Evolutionary conservation across 2,797 vertebrate species (phyloP).

Genomic region (Amblyraja radiata): DNA sequence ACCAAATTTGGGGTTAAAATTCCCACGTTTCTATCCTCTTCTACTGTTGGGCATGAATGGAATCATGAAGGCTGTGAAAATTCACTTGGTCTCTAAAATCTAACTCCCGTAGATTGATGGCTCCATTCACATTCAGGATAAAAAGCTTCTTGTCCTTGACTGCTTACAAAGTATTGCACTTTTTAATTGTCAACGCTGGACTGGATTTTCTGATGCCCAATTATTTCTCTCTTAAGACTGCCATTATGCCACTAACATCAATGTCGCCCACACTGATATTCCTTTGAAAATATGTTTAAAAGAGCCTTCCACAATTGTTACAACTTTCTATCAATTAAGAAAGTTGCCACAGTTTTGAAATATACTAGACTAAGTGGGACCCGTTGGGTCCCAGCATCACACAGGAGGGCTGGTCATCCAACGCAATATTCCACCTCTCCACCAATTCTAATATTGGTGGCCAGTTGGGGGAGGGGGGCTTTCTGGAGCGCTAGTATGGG

Average conservation of each 20-base stretch:
- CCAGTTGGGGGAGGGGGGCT: too few species aligned
- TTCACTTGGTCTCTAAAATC: neutral
- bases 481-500: too few species aligned
- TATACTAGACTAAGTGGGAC: too few species aligned
- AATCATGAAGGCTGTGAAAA: neutral
- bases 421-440: too few species aligned
- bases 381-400: too few species aligned
- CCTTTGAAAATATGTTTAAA: neutral
- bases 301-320: neutral
- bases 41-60: neutral
- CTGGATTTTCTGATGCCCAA: neutral
- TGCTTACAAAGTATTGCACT: neutral
- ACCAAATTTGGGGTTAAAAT: too few species aligned
- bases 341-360: neutral
- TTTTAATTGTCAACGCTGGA: neutral
- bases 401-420: too few species aligned
- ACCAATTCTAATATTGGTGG: too few species aligned
- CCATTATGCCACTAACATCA: neutral
- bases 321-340: neutral
- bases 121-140: neutral
- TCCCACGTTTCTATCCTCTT: too few species aligned
- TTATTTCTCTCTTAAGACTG: neutral
- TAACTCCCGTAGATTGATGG: neutral
- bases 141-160: neutral
- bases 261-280: too few species aligned